Conservation (phyloP, 2,797 vertebrate genomes). For the Eulemur rubriventer region DNA sequence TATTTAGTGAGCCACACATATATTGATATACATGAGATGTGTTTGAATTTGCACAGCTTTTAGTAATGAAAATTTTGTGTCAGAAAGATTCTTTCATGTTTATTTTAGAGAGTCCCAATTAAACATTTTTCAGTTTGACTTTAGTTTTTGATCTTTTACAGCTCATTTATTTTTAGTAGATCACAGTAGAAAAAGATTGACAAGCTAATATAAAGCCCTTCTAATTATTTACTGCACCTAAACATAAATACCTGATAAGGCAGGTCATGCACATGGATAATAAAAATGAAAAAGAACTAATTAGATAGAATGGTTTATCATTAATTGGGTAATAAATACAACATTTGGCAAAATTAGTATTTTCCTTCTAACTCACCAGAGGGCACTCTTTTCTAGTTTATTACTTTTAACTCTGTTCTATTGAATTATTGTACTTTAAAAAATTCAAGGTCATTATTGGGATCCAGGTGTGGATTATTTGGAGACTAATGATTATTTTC, state of each 20-base stretch:
- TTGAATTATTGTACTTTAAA: constrained; percentile 48
- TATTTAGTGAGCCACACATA: not conserved
- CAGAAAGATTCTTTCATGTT: constrained; percentile 52
- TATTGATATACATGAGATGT: not conserved
- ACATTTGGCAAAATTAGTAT: not conserved
- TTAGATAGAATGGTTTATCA: not conserved
- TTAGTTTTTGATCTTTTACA: constrained; percentile 59
- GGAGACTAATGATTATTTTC: constrained; percentile 28
- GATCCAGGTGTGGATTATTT: constrained; percentile 37
- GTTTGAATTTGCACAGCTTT: constrained; percentile 28
- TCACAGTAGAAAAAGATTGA: constrained; percentile 46
- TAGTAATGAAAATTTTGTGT: constrained; percentile 33
- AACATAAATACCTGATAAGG: constrained; percentile 14
- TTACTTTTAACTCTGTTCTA: constrained; percentile 51
- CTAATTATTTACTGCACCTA: constrained; percentile 37
- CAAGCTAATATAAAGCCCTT: not conserved
- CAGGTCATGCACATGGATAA: constrained; percentile 32
- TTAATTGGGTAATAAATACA: constrained; percentile 11
- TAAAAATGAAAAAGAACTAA: constrained; percentile 40
- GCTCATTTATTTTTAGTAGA: constrained; percentile 50
- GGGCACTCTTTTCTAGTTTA: constrained; percentile 81
- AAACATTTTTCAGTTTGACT: constrained; percentile 52
- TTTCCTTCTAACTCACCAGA: constrained; percentile 79
- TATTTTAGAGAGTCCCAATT: constrained; percentile 46
- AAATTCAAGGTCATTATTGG: constrained; percentile 12